A percentile compares a stretch with the other conserved stretches of the same genome.
These are phyloP conservation scores for Zoanthus solanderi DNA, from an alignment of 92 coral and sea anemone genomes.

Conservation along the genomic window DNA sequence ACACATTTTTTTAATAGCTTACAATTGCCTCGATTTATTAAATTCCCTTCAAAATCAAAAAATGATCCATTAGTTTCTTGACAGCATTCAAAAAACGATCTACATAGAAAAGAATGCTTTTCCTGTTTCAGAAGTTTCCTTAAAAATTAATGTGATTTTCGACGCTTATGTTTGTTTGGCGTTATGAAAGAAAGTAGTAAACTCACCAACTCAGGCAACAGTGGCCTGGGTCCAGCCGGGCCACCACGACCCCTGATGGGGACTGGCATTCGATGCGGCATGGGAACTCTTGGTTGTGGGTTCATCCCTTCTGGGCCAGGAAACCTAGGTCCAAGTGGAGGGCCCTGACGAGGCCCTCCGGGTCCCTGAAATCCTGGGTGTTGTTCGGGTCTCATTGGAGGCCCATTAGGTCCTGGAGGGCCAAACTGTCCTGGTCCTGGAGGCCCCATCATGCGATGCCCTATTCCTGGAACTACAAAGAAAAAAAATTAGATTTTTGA, in stretches of 20 bases:
- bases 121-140: too few species aligned
- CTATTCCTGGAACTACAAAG: conserved; percentile 58
- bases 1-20: too few species aligned
- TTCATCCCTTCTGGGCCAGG: conserved; percentile 91
- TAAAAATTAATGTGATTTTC: too few species aligned
- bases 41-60: too few species aligned
- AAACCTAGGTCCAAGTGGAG: conserved; percentile 81
- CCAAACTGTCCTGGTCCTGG: conserved; percentile 85
- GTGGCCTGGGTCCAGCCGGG: conserved; percentile 74
- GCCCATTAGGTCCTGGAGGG: conserved; percentile 89
- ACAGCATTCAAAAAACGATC: too few species aligned
- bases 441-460: conserved; percentile 63
- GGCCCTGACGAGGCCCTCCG: conserved; percentile 92
- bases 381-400: conserved; percentile 76
- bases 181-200: neutral
- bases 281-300: conserved; percentile 78
- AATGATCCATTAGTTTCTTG: too few species aligned
- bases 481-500: too few species aligned
- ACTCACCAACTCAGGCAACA: conserved; percentile 92
- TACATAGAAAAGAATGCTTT: too few species aligned
- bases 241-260: conserved; percentile 77
- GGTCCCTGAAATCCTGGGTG: conserved; percentile 90
- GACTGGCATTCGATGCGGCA: conserved; percentile 92
- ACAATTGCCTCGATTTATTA: too few species aligned
- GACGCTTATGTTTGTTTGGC: too few species aligned